Base-by-base conservation (phyloP, 2,797 vertebrate genomes). In the Staurois parvus region DNA sequence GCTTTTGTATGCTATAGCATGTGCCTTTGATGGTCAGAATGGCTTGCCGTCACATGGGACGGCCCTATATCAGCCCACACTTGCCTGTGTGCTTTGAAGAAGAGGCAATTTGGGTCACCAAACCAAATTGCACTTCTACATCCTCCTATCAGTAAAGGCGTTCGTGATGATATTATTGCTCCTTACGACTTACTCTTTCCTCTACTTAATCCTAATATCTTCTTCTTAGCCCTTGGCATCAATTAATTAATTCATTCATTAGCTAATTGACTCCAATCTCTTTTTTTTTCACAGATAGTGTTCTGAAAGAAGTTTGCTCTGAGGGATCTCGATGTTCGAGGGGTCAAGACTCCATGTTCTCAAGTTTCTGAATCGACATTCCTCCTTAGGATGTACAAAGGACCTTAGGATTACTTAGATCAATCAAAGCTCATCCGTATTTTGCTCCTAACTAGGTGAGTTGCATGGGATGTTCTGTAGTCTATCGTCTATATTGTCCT, bases 311-410 rank as follows among this genome's bases (percentile, higher is more conserved):
- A n/a, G n/a, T 34, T 40, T 26, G 19, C 28, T 45, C 24, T n/a
- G 40, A 72, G 52, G 42, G 66, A 70, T 26, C 68, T 77, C 59
- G 7, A 83, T 87, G 80, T 28, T 83, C 68, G 72, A 26, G 9
- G 17, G 2, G 17, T 66, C 40, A 67, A 29, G 80, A 30, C 45
- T 15, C 2, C 73, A n/a, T 21, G 21, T 24, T 66, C 69, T 80
- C 19, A 64, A 11, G 30, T 28, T 29, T 66, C n/a, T 48, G 2
- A 70, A 68, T 15, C 10, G 5, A 30, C 6, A 2, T 34, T 81
- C 73, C 34, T 19, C 11, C 26, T 66, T 64, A 74, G 52, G 56
- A 87, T 83, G 80, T 56, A n/a, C 26, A 76, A 70, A 77, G 73
- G 52, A 64, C 56, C 52, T 13, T 82, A 66, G 85, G 52, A 45